phyloP scores from a whole-genome alignment of 2,888 invertebrate species.

The Hirtodrosophila histrioides region DNA sequence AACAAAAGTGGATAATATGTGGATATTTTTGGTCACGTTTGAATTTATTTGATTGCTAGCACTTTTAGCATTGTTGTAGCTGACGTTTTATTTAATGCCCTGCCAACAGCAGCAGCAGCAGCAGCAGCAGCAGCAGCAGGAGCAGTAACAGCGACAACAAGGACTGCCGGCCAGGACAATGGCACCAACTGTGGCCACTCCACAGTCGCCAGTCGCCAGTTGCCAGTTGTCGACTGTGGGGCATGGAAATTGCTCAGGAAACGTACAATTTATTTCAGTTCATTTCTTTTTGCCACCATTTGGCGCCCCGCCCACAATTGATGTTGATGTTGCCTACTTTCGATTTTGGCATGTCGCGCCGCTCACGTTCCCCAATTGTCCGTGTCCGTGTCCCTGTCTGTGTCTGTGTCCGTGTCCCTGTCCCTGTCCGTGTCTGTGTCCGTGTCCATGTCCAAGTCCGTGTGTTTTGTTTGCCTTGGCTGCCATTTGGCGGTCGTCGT shows the following conservation, averaged over 20 bases:
- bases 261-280: slow-evolving; percentile 80
- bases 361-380: slow-evolving; percentile 70
- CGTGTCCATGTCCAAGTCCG: slow-evolving; percentile 9
- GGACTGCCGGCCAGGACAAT: slow-evolving; percentile 29
- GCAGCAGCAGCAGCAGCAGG: slow-evolving; percentile 15
- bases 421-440: slow-evolving; percentile 25
- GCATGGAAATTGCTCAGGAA: slow-evolving; percentile 79
- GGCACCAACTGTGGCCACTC: slow-evolving; percentile 37
- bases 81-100: slow-evolving; percentile 78
- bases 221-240: slow-evolving; percentile 9
- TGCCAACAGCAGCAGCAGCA: slow-evolving; percentile 57
- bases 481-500: slow-evolving; percentile 77
- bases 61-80: slow-evolving; percentile 80
- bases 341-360: slow-evolving; percentile 77
- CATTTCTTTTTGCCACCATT: slow-evolving; percentile 76
- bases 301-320: slow-evolving; percentile 58
- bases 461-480: slow-evolving; percentile 59
- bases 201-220: slow-evolving; percentile 12
- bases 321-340: slow-evolving; percentile 73
- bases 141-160: slow-evolving; percentile 33
- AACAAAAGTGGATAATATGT: slow-evolving; percentile 77
- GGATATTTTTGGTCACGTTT: slow-evolving; percentile 82
- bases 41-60: slow-evolving; percentile 81
- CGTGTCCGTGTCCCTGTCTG: slow-evolving; percentile 39
- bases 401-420: slow-evolving; percentile 19